A percentile compares a stretch with the other conserved stretches of the same genome.
Conservation (phyloP, 2,888 invertebrate species). For the Argyresthia albistria region DNA sequence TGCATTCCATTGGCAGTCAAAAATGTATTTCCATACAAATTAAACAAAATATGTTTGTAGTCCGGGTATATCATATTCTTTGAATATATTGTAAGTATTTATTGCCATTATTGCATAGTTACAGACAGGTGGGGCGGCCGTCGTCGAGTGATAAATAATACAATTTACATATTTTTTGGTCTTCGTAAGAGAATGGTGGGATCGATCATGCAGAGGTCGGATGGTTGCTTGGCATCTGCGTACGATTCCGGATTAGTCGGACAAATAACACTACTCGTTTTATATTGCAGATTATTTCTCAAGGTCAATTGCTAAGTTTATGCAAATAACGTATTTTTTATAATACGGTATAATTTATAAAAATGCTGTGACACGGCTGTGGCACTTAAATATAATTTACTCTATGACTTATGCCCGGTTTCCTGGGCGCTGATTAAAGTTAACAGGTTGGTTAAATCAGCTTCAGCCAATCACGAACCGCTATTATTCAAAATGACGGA, state of each 20-base stretch:
- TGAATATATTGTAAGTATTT: background rate
- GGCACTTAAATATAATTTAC: too few species aligned
- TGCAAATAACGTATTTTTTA: background rate
- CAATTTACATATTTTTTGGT: slow-evolving; percentile 39
- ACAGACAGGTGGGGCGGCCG: slow-evolving; percentile 5
- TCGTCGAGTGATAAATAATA: slow-evolving; percentile 37
- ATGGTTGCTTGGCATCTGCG: slow-evolving; percentile 38
- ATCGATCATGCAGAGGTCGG: slow-evolving; percentile 49
- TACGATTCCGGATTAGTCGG: slow-evolving; percentile 37
- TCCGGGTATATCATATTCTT: too few species aligned
- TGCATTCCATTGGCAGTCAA: too few species aligned
- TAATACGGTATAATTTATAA: too few species aligned
- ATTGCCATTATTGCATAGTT: background rate
- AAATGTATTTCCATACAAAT: too few species aligned
- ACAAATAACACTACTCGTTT: slow-evolving; percentile 11
- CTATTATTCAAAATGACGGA: too few species aligned
- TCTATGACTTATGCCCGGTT: too few species aligned
- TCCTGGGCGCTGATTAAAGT: too few species aligned
- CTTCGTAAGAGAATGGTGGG: slow-evolving; percentile 11
- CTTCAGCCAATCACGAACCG: too few species aligned
- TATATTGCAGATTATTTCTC: slow-evolving; percentile 38
- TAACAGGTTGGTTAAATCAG: too few species aligned
- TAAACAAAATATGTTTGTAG: too few species aligned
- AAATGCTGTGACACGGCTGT: too few species aligned
- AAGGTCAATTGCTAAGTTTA: slow-evolving; percentile 26